Percentiles rank a stretch among this genome's conserved stretches.
Evolutionary conservation across 2,797 vertebrate genomes (phyloP).

Genomic region (Cephalopachus bancanus): DNA sequence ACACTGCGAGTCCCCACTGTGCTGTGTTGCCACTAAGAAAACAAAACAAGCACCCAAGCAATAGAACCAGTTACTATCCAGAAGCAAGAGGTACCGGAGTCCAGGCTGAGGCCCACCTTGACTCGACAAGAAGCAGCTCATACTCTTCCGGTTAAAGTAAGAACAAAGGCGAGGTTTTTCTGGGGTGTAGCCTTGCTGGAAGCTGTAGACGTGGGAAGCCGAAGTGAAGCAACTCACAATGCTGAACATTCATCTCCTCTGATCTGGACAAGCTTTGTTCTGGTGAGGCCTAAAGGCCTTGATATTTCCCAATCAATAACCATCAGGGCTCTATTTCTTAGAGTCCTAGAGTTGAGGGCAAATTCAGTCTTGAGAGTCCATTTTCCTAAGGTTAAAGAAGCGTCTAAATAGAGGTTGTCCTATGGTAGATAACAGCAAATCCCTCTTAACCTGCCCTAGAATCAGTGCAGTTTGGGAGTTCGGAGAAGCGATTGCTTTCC

Average conservation of each 20-base stretch:
- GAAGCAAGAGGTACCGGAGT: background rate
- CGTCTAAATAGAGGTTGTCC: background rate
- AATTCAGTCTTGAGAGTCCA: background rate
- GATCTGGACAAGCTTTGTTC: background rate
- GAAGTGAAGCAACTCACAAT: background rate
- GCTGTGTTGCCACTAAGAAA: background rate
- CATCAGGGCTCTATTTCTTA: background rate
- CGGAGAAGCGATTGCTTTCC: background rate
- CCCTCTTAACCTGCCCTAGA: background rate
- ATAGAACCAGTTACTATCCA: background rate
- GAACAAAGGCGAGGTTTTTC: background rate
- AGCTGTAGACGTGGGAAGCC: background rate
- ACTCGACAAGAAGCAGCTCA: background rate
- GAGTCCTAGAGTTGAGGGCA: background rate
- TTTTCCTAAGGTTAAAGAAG: slow-evolving; percentile 32
- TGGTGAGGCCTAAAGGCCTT: background rate
- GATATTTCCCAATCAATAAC: background rate
- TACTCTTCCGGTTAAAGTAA: background rate
- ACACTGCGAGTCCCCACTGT: background rate
- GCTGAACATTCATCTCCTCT: background rate
- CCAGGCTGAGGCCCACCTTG: background rate
- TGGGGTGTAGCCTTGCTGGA: background rate
- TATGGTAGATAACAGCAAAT: background rate
- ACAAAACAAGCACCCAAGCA: background rate
- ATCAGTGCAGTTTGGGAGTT: background rate